phyloP scores from a whole-genome alignment of 1,140 invertebrate genomes.

The Drosophila eugracilis region DNA sequence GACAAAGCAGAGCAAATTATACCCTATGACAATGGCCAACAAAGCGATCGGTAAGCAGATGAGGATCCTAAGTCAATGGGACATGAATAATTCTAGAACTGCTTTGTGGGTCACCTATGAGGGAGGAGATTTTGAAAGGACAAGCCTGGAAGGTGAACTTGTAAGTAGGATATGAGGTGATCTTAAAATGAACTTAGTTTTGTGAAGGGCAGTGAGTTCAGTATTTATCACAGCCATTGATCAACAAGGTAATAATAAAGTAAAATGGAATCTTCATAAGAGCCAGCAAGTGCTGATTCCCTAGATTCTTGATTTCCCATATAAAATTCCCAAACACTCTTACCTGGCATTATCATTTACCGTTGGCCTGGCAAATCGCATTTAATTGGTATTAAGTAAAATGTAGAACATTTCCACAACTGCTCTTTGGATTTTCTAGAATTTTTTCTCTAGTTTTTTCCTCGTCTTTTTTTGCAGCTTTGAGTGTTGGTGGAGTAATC shows the following conservation, averaged over 20 bases:
- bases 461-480: background rate
- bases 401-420: conserved; percentile 42
- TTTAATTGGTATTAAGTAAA: conserved; percentile 53
- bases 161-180: background rate
- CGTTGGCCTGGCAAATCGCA: conserved; percentile 21
- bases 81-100: conserved; percentile 34
- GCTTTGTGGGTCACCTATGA: conserved; percentile 4
- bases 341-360: conserved; percentile 7
- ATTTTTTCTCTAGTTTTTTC: too few relatives aligned
- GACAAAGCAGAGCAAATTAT: conserved; percentile 52
- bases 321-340: background rate
- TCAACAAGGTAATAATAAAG: too few relatives aligned
- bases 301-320: too few relatives aligned
- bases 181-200: background rate
- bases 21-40: conserved; percentile 36
- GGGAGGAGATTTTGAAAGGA: background rate
- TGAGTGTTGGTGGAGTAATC: conserved; percentile 38
- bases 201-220: background rate
- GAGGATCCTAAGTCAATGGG: conserved; percentile 35
- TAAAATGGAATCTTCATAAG: too few relatives aligned
- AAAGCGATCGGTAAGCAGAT: conserved; percentile 39
- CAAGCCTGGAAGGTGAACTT: background rate
- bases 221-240: too few relatives aligned
- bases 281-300: too few relatives aligned
- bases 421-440: conserved; percentile 7